These are phyloP conservation scores for Leptopilina boulardi DNA, from an alignment of 1,140 invertebrate genomes.

Conservation along the genomic window DNA sequence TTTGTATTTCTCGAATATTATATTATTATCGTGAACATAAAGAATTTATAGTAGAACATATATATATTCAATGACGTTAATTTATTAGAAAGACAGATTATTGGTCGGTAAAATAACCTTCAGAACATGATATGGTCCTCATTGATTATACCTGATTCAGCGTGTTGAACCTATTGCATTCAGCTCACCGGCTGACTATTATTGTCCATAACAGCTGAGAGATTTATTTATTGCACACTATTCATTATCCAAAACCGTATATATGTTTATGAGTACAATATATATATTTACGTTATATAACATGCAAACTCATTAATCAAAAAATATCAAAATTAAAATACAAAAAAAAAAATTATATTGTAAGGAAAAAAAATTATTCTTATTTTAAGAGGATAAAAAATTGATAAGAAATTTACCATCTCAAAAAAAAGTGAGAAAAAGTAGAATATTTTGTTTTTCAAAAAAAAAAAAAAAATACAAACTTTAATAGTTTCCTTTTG, in stretches of 20 bases:
- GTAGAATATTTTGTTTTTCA: no score
- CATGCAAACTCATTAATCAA: no score
- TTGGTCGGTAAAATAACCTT: background rate
- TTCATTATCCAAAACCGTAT: background rate
- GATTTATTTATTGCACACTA: background rate
- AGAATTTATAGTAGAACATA: background rate
- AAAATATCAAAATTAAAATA: no score
- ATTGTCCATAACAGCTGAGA: slow-evolving; percentile 4
- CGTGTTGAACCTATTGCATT: background rate
- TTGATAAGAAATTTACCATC: no score
- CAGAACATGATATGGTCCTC: background rate
- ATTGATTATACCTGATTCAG: slow-evolving; percentile 23
- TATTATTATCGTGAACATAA: no score
- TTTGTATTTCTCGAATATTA: no score
- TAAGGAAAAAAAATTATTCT: no score
- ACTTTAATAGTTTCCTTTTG: no score
- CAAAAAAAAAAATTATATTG: no score
- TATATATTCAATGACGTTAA: background rate
- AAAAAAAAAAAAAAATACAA: no score
- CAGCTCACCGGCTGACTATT: background rate
- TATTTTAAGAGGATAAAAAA: no score
- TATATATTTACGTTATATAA: background rate
- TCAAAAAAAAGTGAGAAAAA: no score
- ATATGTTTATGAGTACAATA: background rate
- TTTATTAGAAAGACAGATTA: background rate